phyloP scores from a whole-genome alignment of 1,140 invertebrate species.

The Colletes latitarsis region DNA sequence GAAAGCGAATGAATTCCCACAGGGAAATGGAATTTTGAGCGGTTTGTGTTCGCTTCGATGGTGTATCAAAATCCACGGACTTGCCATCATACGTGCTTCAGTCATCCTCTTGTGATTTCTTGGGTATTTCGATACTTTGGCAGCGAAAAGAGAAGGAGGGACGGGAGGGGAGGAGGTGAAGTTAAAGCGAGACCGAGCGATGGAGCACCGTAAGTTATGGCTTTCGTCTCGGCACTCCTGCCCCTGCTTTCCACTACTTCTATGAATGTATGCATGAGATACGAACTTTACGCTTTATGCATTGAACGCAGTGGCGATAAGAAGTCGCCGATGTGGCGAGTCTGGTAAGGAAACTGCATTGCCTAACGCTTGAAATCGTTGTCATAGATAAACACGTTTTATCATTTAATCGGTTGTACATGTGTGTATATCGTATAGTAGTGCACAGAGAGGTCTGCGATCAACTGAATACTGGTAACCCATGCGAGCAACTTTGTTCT shows the following conservation, averaged over 20 bases:
- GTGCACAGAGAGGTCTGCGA: too few relatives aligned
- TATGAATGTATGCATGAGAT: constrained; percentile 81
- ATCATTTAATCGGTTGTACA: constrained; percentile 5
- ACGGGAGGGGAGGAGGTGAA: not conserved
- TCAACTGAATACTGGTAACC: not conserved
- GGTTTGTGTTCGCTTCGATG: constrained; percentile 22
- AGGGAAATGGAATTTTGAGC: constrained; percentile 72
- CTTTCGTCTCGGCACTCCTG: constrained; percentile 55
- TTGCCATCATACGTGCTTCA: constrained; percentile 74
- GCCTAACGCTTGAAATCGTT: not conserved
- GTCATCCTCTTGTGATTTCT: constrained; percentile 76
- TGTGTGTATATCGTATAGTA: too few relatives aligned
- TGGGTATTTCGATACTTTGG: constrained; percentile 69
- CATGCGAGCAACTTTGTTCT: not conserved
- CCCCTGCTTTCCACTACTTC: constrained; percentile 27
- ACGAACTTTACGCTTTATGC: constrained; percentile 81
- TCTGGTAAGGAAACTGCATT: constrained; percentile 12
- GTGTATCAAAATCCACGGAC: constrained; percentile 62
- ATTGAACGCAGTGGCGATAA: constrained; percentile 77
- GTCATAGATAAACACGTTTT: constrained; percentile 1
- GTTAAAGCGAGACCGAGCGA: constrained; percentile 7
- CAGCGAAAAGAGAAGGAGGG: not conserved
- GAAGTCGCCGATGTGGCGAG: constrained; percentile 47
- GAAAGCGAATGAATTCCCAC: constrained; percentile 43
- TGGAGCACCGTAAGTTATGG: constrained; percentile 74